These are phyloP conservation scores for Cyrtonyx montezumae DNA, from an alignment of 2,113 vertebrate species.

Conservation along the genomic window DNA sequence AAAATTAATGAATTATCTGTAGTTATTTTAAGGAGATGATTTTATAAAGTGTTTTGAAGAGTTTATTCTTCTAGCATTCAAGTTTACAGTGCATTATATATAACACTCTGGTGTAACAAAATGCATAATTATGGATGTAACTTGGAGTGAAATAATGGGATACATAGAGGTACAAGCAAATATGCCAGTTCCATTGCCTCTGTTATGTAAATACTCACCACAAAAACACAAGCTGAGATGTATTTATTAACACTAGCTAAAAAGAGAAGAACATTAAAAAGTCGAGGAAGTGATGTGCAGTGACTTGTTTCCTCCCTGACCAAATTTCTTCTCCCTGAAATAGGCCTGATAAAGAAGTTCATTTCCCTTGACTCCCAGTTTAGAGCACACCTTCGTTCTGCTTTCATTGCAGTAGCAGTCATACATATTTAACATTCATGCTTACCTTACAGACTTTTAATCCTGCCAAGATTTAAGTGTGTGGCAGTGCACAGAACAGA, in stretches of 20 bases:
- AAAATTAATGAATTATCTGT: background rate
- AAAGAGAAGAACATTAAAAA: background rate
- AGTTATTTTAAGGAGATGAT: background rate
- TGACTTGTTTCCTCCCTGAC: background rate
- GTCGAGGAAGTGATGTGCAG: background rate
- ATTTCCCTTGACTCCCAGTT: background rate
- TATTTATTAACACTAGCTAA: background rate
- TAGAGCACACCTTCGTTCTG: background rate
- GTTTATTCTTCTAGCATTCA: background rate
- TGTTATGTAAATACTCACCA: background rate
- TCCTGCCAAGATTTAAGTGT: background rate
- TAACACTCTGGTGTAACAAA: background rate
- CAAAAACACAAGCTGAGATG: background rate
- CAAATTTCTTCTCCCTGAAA: background rate
- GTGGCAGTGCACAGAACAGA: background rate
- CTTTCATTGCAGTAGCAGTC: background rate
- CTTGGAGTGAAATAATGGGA: background rate
- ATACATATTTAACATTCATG: background rate
- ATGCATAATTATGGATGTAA: background rate
- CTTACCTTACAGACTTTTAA: background rate
- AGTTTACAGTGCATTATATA: background rate
- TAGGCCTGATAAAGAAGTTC: background rate
- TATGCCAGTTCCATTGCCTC: background rate
- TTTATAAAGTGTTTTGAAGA: background rate
- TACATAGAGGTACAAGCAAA: background rate